These are phyloP conservation scores for Perodicticus potto DNA, from an alignment of 2,797 vertebrate genomes.

Conservation along the genomic window DNA sequence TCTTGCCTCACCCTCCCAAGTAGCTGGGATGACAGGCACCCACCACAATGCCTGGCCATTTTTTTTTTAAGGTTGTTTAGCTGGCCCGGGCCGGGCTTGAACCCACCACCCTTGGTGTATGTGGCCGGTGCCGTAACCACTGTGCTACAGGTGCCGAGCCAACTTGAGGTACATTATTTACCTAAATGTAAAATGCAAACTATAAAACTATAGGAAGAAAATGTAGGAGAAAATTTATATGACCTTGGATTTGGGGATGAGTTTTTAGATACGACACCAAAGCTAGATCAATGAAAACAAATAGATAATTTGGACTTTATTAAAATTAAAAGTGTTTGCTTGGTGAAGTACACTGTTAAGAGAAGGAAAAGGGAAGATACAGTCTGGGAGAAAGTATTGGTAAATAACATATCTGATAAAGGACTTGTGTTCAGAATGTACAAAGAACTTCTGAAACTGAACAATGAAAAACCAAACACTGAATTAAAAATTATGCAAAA, in stretches of 20 bases:
- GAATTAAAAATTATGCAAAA: neutral
- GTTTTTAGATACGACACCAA: neutral
- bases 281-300: neutral
- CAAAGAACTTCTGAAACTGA: neutral
- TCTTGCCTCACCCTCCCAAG: too few species aligned
- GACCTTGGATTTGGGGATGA: neutral
- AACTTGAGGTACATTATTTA: neutral
- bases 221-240: neutral
- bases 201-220: neutral
- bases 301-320: neutral
- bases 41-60: too few species aligned
- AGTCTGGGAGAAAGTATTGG: neutral
- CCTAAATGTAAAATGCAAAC: neutral
- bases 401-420: neutral
- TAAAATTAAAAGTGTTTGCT: neutral
- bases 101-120: too few species aligned
- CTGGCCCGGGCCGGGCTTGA: too few species aligned
- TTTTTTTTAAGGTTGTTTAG: too few species aligned
- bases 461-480: neutral
- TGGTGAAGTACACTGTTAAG: neutral
- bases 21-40: too few species aligned
- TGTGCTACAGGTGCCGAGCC: too few species aligned
- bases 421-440: neutral
- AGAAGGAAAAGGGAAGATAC: neutral
- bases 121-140: too few species aligned